Percentiles rank a stretch among this genome's conserved stretches.
Conservation (phyloP, 2,888 invertebrate species). For the Cephus sareptanus region DNA sequence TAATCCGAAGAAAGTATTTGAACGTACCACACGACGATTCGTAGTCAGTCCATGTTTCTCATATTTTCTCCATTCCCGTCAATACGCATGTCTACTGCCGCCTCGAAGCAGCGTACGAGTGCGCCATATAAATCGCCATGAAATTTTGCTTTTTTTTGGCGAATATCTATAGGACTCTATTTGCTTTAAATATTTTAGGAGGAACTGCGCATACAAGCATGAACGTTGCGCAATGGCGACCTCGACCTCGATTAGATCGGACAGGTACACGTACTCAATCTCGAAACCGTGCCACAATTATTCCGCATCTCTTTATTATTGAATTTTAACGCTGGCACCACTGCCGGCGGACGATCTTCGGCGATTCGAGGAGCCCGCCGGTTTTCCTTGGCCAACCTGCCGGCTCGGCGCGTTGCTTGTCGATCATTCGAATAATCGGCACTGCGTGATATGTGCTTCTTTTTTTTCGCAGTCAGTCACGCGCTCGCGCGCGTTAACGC, state of each 20-base stretch:
- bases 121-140: too few species aligned
- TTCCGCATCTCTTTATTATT: conserved; percentile 2
- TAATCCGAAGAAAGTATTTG: neutral
- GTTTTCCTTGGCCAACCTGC: neutral
- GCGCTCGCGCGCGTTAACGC: neutral
- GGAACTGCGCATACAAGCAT: conserved; percentile 8
- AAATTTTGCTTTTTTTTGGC: too few species aligned
- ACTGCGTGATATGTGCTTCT: neutral
- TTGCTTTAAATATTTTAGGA: neutral
- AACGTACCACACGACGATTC: neutral
- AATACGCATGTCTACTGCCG: too few species aligned
- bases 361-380: neutral
- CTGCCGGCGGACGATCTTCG: conserved; percentile 1
- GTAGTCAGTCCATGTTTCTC: too few species aligned
- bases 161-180: accelerated
- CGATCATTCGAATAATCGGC: too few species aligned
- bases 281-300: conserved; percentile 1
- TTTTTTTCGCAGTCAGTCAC: neutral
- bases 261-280: conserved; percentile 1
- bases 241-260: conserved; percentile 20
- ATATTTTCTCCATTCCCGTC: too few species aligned
- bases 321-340: conserved; percentile 4
- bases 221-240: conserved; percentile 13
- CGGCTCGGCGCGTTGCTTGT: neutral
- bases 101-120: neutral